Evolutionary conservation across 2,888 invertebrate species (phyloP), one percentile per base, ranked within the genome.

Genomic region (Ctenicera cuprea): DNA sequence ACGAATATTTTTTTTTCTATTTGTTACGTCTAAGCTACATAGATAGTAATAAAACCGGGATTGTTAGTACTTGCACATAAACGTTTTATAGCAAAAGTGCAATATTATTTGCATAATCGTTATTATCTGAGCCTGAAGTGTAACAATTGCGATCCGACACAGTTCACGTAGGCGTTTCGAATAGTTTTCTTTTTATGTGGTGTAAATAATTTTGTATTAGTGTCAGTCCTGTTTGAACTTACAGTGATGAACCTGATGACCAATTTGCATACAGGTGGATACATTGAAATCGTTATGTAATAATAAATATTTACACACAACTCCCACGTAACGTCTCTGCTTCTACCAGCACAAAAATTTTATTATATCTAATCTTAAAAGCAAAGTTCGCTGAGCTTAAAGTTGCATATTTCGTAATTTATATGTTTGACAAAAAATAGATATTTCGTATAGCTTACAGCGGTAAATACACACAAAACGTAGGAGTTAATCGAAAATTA

Each of bases 241-340:
- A 38, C 59, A 50, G 30, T 38, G 62, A 62, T 50, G 61, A 62
- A 63, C 54, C 43, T 43, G 67, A 67, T 20, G 37, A 62, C 26
- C 52, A 62, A 69, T 69, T 69, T 69, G 30, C 57, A 48, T 69
- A 62, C 69, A 69, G 69, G 69, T 69, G 69, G 61, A 69, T 63
- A 30, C 30, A 33, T 18, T 43, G 43, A 54, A 64, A 50, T 26
- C 50, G 16, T 67, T 67, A 30, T 20, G 30, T 20, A 67, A 57
- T 37, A 16, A 66, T 52, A 66, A 66, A 52, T 52, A 22, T 66
- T 37, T 38, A 52, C 37, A 20, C n/a, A 37, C 20, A n/a, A 9
- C 38, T 12, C 20, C 45, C 12, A 38, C 16, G 18, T 57, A 30
- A 18, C 3, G 0, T n/a, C 22, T 30, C 4, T 16, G 26, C 14